Conservation (phyloP, 1,140 invertebrate species). For the Reticulitermes speratus region DNA sequence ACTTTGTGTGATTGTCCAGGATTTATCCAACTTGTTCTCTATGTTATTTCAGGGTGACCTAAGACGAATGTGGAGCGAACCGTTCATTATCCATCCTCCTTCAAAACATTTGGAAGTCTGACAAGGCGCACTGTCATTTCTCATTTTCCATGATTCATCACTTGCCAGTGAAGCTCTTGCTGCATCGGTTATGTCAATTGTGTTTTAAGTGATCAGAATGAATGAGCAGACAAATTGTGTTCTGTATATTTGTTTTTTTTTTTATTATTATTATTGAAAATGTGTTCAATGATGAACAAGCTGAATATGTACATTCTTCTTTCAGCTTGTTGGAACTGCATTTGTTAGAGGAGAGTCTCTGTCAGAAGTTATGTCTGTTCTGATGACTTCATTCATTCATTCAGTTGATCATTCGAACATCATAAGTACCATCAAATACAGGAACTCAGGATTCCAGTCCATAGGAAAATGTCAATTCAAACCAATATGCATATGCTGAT, state of each 20-base stretch:
- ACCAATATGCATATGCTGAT: neutral
- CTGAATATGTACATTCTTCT: neutral
- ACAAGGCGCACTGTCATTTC: conserved; percentile 39
- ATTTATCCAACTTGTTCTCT: neutral
- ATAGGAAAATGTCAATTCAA: neutral
- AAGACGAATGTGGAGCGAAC: conserved; percentile 96
- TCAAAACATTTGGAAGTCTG: conserved; percentile 76
- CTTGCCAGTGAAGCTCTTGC: neutral
- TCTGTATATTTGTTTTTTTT: neutral
- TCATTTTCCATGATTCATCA: neutral
- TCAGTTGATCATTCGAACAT: neutral
- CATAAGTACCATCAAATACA: neutral
- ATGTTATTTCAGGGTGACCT: conserved; percentile 78
- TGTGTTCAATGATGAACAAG: neutral
- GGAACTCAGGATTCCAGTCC: neutral
- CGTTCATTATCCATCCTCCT: conserved; percentile 80
- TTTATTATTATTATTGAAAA: neutral
- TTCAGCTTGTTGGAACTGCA: conserved; percentile 14
- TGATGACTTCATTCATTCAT: neutral
- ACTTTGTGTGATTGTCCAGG: neutral
- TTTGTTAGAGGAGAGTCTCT: neutral
- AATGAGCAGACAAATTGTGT: conserved; percentile 1
- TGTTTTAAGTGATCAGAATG: neutral
- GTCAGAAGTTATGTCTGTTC: neutral
- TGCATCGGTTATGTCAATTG: neutral